Percentiles rank a stretch among this genome's conserved stretches.
phyloP scores from a whole-genome alignment of 2,888 invertebrate species.

The Acrobasis suavella region DNA sequence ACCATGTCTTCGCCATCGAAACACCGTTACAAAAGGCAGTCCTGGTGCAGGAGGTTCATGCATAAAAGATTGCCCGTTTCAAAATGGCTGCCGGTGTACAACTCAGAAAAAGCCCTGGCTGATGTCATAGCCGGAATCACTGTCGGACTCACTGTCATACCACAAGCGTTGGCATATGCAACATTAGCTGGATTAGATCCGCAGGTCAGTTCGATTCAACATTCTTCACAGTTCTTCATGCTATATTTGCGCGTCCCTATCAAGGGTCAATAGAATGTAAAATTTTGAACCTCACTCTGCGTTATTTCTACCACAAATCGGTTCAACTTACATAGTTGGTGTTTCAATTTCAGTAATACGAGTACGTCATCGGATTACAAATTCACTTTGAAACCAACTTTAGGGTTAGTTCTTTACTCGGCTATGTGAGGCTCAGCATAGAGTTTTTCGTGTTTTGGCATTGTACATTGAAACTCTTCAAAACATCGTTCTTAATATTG shows the following conservation, averaged over 20 bases:
- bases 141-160: slow-evolving; percentile 95
- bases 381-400: too few relatives aligned
- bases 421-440: too few relatives aligned
- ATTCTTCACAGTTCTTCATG: neutral
- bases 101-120: slow-evolving; percentile 88
- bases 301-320: too few relatives aligned
- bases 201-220: slow-evolving; percentile 80
- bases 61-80: slow-evolving; percentile 84
- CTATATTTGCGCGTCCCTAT: neutral
- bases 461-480: too few relatives aligned
- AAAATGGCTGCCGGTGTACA: slow-evolving; percentile 89
- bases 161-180: slow-evolving; percentile 96
- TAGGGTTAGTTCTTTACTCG: too few relatives aligned
- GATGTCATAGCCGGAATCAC: slow-evolving; percentile 96
- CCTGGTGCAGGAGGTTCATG: slow-evolving; percentile 62
- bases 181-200: slow-evolving; percentile 93
- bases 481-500: too few relatives aligned
- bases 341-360: too few relatives aligned
- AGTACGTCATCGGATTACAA: too few relatives aligned
- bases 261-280: too few relatives aligned
- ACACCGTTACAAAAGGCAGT: slow-evolving; percentile 64
- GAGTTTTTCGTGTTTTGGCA: too few relatives aligned
- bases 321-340: too few relatives aligned
- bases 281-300: too few relatives aligned
- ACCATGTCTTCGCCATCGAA: slow-evolving; percentile 74